Conservation (phyloP, 2,888 invertebrate species). For the Diaphora mendica region DNA sequence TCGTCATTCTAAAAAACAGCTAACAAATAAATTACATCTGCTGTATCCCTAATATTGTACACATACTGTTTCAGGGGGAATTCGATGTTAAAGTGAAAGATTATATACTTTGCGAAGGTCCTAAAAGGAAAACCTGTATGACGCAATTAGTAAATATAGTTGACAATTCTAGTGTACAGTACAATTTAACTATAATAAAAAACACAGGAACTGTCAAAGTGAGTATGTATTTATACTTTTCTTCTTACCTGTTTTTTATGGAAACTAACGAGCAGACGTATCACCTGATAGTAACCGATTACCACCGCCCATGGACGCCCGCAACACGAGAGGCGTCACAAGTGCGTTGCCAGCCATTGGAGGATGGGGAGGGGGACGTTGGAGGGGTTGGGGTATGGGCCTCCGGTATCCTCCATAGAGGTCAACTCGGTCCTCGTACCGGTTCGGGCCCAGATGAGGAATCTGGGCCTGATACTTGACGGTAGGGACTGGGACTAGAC, state of each 20-base stretch:
- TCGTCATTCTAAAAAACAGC: neutral
- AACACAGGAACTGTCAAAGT: neutral
- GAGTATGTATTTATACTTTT: neutral
- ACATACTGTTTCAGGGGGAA: conserved; percentile 38
- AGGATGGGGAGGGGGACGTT: too few relatives aligned
- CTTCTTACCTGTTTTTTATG: neutral
- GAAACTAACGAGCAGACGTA: too few relatives aligned
- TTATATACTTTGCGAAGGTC: conserved; percentile 30
- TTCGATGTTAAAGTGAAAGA: conserved; percentile 27
- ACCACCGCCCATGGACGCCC: too few relatives aligned
- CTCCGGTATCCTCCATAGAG: too few relatives aligned
- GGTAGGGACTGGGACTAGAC: too few relatives aligned
- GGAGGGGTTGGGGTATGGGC: too few relatives aligned
- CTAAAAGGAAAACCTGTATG: conserved; percentile 40
- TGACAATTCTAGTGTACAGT: neutral
- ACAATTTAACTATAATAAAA: conserved; percentile 5
- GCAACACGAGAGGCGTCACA: too few relatives aligned
- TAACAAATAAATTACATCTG: neutral
- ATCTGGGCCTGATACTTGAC: too few relatives aligned
- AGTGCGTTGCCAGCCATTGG: too few relatives aligned
- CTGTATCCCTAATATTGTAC: neutral
- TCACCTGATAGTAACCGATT: too few relatives aligned
- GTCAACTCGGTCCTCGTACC: too few relatives aligned
- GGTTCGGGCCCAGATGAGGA: too few relatives aligned
- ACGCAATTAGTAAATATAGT: neutral